phyloP scores from a whole-genome alignment of 2,888 invertebrate species.

The Apotomis capreana region DNA sequence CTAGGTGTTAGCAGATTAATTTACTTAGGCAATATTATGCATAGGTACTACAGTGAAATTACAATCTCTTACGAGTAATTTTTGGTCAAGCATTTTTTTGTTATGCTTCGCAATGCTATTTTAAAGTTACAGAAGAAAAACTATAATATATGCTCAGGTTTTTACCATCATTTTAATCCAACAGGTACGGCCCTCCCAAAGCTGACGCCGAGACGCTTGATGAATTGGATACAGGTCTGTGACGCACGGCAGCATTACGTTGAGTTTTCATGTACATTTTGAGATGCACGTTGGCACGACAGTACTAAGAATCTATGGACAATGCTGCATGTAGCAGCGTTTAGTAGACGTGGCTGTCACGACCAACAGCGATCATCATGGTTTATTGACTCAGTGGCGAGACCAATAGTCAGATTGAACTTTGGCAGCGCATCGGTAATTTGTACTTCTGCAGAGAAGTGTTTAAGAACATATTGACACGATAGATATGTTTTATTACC shows the following conservation, averaged over 20 bases:
- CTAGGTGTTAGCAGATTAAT: not conserved
- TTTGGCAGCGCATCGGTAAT: slow-evolving; percentile 1
- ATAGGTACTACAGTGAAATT: not conserved
- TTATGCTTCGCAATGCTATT: not conserved
- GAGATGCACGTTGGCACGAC: not conserved
- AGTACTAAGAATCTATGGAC: slow-evolving; percentile 13
- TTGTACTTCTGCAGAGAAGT: not conserved
- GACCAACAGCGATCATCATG: not conserved
- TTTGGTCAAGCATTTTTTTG: not conserved
- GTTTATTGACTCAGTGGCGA: not conserved
- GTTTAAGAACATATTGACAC: not conserved
- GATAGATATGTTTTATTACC: not conserved
- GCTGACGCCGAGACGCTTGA: too few species aligned
- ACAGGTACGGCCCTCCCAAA: not conserved
- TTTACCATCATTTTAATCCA: not conserved
- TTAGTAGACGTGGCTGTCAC: slow-evolving; percentile 13
- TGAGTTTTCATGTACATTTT: not conserved
- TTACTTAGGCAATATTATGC: not conserved
- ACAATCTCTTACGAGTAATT: not conserved
- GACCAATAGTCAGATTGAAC: not conserved
- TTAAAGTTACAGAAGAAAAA: too few species aligned
- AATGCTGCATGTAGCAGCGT: slow-evolving; percentile 27
- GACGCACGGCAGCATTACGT: not conserved
- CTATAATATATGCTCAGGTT: not conserved
- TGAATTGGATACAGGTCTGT: not conserved